Evolutionary conservation across 2,888 invertebrate genomes (phyloP).

Genomic region (Cheilosia vernalis): DNA sequence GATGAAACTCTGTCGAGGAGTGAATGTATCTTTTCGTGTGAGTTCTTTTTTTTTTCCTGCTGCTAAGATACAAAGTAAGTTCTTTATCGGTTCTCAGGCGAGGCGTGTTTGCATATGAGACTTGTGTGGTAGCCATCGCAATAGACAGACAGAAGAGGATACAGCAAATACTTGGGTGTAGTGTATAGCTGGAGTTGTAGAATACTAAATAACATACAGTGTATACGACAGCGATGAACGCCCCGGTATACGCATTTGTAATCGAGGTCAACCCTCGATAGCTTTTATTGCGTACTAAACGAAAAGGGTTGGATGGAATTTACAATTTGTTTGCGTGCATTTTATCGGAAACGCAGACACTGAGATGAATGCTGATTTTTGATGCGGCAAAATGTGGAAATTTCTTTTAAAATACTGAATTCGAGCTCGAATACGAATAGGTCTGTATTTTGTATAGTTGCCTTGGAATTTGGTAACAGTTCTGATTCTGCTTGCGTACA

Average conservation of each 20-base stretch:
- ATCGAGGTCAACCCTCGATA: conserved; percentile 74
- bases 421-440: no score
- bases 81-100: conserved; percentile 34
- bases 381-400: background rate
- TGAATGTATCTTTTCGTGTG: conserved; percentile 34
- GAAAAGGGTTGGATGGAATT: conserved; percentile 70
- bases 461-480: no score
- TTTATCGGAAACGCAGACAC: conserved; percentile 44
- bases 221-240: conserved; percentile 9
- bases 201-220: conserved; percentile 55
- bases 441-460: no score
- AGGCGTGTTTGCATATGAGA: conserved; percentile 59
- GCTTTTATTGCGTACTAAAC: conserved; percentile 67
- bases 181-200: conserved; percentile 56
- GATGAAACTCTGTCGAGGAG: conserved; percentile 50
- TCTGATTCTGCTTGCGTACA: no score
- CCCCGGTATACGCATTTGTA: conserved; percentile 57
- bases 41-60: background rate
- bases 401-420: background rate
- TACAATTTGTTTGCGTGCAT: conserved; percentile 64
- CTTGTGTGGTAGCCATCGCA: conserved; percentile 16
- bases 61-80: conserved; percentile 35
- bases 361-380: conserved; percentile 61
- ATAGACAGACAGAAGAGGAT: conserved; percentile 5
- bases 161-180: conserved; percentile 34